Conservation (phyloP, 2,113 vertebrate genomes). For the Gambusia holbrooki region DNA sequence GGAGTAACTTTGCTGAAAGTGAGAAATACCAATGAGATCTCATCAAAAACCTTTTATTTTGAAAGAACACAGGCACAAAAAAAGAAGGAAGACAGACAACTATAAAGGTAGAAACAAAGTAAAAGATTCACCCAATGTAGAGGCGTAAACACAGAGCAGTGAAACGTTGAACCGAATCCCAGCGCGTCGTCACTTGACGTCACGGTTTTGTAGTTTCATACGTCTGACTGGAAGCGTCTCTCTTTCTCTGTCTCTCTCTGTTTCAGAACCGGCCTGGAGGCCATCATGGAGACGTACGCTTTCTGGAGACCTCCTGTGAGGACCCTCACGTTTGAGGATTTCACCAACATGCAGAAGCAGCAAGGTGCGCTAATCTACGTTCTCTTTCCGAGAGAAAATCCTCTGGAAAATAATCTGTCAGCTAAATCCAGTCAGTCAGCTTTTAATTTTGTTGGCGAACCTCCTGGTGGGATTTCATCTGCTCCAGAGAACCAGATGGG, state of each 20-base stretch:
- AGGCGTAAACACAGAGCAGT: not conserved
- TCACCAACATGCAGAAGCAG: slow-evolving; percentile 99
- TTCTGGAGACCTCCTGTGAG: slow-evolving; percentile 99
- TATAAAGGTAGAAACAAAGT: no score
- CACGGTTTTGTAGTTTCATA: not conserved
- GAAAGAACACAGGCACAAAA: no score
- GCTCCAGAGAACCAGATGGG: slow-evolving; percentile 1
- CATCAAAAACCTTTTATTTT: no score
- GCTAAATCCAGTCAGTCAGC: not conserved
- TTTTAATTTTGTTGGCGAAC: not conserved
- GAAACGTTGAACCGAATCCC: not conserved
- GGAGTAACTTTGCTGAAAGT: no score
- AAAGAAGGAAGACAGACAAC: no score
- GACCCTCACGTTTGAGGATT: slow-evolving; percentile 97
- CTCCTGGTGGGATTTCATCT: not conserved
- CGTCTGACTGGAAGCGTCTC: not conserved
- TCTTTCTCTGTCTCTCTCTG: slow-evolving; percentile 18
- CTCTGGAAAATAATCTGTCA: not conserved
- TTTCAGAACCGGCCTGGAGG: slow-evolving; percentile 94
- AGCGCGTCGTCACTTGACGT: not conserved
- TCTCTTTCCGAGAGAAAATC: not conserved
- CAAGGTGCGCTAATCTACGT: slow-evolving; percentile 85
- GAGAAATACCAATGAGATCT: no score
- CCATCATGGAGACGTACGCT: slow-evolving; percentile 99
- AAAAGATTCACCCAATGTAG: no score